A percentile compares a stretch with the other conserved stretches of the same genome.
Evolutionary conservation across 2,888 invertebrate species (phyloP).

Genomic region (Brachynemurus nebulosus): DNA sequence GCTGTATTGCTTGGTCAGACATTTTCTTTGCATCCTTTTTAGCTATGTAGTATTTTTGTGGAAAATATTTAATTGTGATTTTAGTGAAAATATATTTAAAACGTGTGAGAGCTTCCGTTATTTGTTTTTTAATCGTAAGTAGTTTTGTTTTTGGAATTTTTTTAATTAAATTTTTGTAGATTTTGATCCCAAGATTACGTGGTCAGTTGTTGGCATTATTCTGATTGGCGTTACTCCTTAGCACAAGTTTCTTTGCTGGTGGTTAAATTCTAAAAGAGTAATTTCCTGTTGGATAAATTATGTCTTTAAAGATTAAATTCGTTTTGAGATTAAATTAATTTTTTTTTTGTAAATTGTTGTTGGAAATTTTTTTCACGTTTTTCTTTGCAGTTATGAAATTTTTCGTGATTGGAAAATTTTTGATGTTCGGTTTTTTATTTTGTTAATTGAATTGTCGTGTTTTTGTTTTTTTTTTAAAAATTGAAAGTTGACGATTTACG

Average conservation of each 20-base stretch:
- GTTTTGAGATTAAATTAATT: background rate
- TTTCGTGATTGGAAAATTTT: background rate
- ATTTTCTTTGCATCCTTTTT: constrained; percentile 10
- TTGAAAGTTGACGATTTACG: background rate
- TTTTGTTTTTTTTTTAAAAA: background rate
- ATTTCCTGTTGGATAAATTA: background rate
- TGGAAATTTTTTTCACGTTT: background rate
- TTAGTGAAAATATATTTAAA: constrained; percentile 1
- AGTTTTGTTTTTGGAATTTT: background rate
- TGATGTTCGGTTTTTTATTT: background rate
- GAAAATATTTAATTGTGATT: constrained; percentile 4
- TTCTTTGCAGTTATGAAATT: too few species aligned
- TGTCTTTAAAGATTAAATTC: constrained; percentile 3
- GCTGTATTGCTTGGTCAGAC: constrained; percentile 11
- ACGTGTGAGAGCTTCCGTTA: background rate
- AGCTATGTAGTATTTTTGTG: constrained; percentile 9
- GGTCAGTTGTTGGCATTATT: constrained; percentile 4
- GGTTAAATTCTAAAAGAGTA: constrained; percentile 1
- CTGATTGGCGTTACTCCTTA: background rate
- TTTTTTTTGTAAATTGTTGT: background rate
- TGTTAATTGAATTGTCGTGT: background rate
- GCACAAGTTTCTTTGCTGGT: background rate
- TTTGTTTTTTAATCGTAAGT: background rate
- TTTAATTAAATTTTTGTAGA: background rate
- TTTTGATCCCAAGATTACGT: constrained; percentile 2